Evolutionary conservation across 2,797 vertebrate genomes (phyloP).

Genomic region (Chromobotia macracanthus): DNA sequence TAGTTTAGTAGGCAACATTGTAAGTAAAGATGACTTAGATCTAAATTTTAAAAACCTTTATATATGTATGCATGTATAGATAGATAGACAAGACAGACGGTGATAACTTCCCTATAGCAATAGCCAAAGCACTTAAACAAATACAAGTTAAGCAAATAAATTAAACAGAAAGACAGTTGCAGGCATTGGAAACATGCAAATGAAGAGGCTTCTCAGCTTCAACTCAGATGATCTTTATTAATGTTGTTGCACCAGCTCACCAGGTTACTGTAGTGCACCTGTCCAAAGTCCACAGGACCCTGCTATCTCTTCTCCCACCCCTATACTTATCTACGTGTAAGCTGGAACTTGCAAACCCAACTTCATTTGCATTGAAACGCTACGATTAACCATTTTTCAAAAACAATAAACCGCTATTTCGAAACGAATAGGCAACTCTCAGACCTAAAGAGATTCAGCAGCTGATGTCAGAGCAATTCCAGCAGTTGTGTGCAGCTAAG

Average conservation of each 20-base stretch:
- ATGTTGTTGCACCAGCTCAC: background rate
- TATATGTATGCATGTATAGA: background rate
- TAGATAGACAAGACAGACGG: no score
- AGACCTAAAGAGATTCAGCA: background rate
- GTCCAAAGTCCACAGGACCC: constrained; percentile 48
- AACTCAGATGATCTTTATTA: background rate
- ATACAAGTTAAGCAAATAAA: background rate
- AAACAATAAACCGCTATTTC: background rate
- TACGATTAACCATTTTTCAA: background rate
- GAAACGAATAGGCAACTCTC: constrained; percentile 1
- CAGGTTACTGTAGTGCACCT: constrained; percentile 23
- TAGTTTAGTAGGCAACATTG: background rate
- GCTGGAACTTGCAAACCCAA: background rate
- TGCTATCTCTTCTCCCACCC: constrained; percentile 28
- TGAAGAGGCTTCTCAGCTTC: background rate
- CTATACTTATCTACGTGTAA: constrained; percentile 11
- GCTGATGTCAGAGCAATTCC: background rate
- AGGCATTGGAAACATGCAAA: background rate
- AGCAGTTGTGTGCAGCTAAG: constrained; percentile 4
- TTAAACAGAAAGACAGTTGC: background rate
- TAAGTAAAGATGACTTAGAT: background rate
- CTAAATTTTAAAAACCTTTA: no score
- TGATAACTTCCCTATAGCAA: background rate
- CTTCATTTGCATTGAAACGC: constrained; percentile 9
- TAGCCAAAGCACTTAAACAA: no score